Base-by-base conservation (phyloP, 2,888 invertebrate species). In the Patella caerulea region DNA sequence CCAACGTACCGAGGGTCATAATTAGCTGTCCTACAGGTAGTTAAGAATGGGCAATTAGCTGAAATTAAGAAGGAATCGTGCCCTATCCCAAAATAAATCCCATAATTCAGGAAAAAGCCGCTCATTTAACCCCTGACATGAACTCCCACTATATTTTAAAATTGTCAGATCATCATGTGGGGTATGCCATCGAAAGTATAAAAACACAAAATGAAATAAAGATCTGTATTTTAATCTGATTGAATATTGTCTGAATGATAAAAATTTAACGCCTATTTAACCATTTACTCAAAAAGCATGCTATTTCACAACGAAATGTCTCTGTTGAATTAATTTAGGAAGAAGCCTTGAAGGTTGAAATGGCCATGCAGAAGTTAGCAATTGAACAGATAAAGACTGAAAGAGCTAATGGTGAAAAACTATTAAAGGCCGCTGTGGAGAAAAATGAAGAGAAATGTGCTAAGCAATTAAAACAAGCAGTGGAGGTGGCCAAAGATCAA, bases 321-420 rank as follows among this genome's bases (percentile, higher is more conserved):
- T 75, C 69, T 54, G 76, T 34, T 70, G 17, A 56, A 54, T 65
- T 45, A 45, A 4, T 65, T 45, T 79, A 90, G 89, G 88, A 89
- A 79, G 88, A 88, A 73, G 85, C 85, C 12, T 76, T 89, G 11
- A 83, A 83, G 52, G 87, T 90, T 53, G 88, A 88, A 78, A 86
- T 88, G 84, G 84, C 83, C 15, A 88, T 89, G 88, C 88, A 88
- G 81, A 87, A 88, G 74, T 71, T 85, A 45, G 85, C 88, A n/a
- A 84, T 86, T 72, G 88, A 88, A 79, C 86, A 85, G 79, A 85
- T 88, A 54, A 84, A 87, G 74, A 85, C 86, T 59, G 89, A 88
- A 76, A 78, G 86, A 17, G 76, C 76, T 0, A 86, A 85, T 69
- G 87, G 85, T 17, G 87, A 88, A 75, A 79, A 82, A 24, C 80